Evolutionary conservation across 2,113 vertebrate species (phyloP), one percentile per base, ranked within the genome.

Genomic region (Corapipo altera): DNA sequence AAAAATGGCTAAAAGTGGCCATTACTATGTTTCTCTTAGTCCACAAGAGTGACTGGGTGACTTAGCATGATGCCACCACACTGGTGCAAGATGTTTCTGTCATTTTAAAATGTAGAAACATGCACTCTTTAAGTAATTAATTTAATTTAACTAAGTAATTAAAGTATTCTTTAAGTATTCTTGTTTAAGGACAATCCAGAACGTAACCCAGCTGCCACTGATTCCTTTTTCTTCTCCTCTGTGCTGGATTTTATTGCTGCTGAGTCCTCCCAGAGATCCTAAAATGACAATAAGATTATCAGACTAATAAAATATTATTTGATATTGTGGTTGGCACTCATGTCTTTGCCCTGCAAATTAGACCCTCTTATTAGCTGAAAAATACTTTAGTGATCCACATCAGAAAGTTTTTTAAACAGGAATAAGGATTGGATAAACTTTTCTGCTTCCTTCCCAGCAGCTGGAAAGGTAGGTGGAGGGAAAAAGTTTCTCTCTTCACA

Each of bases 141-240:
- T 41, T 39, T 39, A 20, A 41, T 28, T 64, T 30, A 64, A 41
- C 12, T 41, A 30, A 20, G 27, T 28, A 28, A 62, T 61, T 37
- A 37, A 62, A 61, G 24, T 39, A 39, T 39, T 62, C 37, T 41
- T 5, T 64, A 64, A 64, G 27, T 43, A 43, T 10, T 64, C 61
- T 64, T 39, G 19, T 28, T 26, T 23, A 61, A 37, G n/a, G 30
- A 41, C n/a, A 61, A 48, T 65, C 24, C 46, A 61, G 16, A 84
- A 55, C 0, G 1, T 33, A 61, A 4, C 11, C 8, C 55, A 70
- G 10, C 3, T 88, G 5, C 57, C 78, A 15, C 15, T 3, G 2
- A 28, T 73, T 77, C n/a, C 17, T 59, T 39, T 46, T 78, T 37
- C 26, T 88, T 44, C 39, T 55, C 15, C 74, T 75, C 44, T 51